Evolutionary conservation across 2,113 vertebrate species (phyloP), one percentile per base, ranked within the genome.

Genomic region (Oostethus manadensis): DNA sequence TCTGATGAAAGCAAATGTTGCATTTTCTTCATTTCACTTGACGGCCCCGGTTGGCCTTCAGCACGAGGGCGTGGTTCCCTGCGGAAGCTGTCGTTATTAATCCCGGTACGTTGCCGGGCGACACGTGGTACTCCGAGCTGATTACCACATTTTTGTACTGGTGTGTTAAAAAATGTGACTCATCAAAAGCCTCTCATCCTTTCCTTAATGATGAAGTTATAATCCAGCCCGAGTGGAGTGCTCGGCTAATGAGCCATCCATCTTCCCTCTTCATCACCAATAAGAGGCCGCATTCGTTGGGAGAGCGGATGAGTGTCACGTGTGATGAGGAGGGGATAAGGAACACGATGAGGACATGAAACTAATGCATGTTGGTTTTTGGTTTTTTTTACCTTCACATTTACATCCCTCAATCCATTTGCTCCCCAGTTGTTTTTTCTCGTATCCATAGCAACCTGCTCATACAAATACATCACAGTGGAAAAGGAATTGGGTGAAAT

Each of bases 361-460:
- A 21, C 14, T 0, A 17, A 62, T 62, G 62, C 50, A 42, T 11
- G 9, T 51, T 16, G 45, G 35, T 21, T 49, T 53, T 62, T 17
- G 44, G 35, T 17, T 26, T 53, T 42, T 55, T 23, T 45, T 85
- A 87, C 84, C 87, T 89, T 83, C 1, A 68, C 71, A 20, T 80
- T 59, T 60, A 71, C 74, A 79, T 84, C 78, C 78, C 74, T 67
- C 80, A 83, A 73, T 78, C 76, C 85, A 68, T 80, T 84, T 58
- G 74, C 70, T 77, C 70, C 74, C 48, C 68, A 77, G 80, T 58
- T 73, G 73, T 76, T 71, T 82, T 76, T 81, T 48, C 72, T 67
- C 15, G 71, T 88, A 73, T 76, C 86, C 85, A 87, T 54, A 61
- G 86, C 71, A 83, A 87, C 87, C 84, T 87, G 68, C 81, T 83